Evolutionary conservation across 2,888 invertebrate species (phyloP).

Genomic region (Orchesellides sinensis): DNA sequence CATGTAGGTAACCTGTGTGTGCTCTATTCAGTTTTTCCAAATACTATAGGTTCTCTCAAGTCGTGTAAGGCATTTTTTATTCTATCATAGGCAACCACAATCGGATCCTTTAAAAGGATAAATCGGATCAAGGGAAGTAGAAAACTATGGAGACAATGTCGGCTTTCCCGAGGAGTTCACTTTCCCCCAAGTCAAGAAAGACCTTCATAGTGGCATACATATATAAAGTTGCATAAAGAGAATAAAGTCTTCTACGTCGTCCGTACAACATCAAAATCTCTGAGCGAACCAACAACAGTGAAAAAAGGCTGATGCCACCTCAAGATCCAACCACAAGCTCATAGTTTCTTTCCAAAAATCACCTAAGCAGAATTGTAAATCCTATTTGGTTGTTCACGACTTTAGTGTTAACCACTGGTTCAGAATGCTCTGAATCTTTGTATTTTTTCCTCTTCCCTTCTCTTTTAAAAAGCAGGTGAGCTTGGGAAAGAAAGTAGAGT

Average conservation of each 20-base stretch:
- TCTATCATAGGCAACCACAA: conserved; percentile 60
- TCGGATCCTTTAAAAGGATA: conserved; percentile 60
- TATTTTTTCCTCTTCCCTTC: background rate
- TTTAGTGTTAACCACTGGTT: conserved; percentile 10
- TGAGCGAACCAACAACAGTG: background rate
- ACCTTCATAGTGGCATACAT: background rate
- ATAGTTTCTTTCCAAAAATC: conserved; percentile 6
- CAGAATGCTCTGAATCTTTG: too few relatives aligned
- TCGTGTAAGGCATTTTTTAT: background rate
- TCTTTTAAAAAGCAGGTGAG: background rate
- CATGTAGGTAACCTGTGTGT: background rate
- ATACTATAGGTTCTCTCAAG: background rate
- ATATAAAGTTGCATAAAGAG: conserved; percentile 2
- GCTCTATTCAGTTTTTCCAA: background rate
- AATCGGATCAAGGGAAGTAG: conserved; percentile 43
- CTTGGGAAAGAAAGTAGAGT: background rate
- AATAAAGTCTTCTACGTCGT: background rate
- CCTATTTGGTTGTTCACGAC: conserved; percentile 54
- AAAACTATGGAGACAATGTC: conserved; percentile 40
- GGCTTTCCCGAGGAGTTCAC: conserved; percentile 36
- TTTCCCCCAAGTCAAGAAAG: conserved; percentile 26
- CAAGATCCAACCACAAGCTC: background rate
- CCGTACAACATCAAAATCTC: conserved; percentile 6
- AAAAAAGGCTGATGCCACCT: background rate
- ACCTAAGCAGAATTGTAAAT: conserved; percentile 49